phyloP scores from a whole-genome alignment of 1,140 invertebrate species.

The Andricus grossulariae region DNA sequence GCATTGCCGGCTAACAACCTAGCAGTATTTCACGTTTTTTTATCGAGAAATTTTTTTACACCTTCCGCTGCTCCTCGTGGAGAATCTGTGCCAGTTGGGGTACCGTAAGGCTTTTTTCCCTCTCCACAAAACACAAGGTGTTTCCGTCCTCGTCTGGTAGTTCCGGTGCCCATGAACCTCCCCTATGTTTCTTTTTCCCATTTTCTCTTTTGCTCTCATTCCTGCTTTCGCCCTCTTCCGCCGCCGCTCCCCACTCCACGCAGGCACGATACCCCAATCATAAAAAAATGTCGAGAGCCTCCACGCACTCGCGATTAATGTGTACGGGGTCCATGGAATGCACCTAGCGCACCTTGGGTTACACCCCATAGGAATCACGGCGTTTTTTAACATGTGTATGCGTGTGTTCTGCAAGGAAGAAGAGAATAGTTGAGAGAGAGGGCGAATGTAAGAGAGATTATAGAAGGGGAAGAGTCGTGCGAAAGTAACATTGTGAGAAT shows the following conservation, averaged over 20 bases:
- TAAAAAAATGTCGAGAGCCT: conserved; percentile 56
- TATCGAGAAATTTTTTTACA: conserved; percentile 53
- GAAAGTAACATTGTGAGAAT: conserved; percentile 72
- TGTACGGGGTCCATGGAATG: conserved; percentile 53
- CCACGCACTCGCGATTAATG: conserved; percentile 40
- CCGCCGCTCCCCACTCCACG: conserved; percentile 34
- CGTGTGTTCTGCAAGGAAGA: conserved; percentile 39
- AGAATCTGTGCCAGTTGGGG: conserved; percentile 73
- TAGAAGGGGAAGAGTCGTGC: conserved; percentile 60
- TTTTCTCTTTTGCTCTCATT: conserved; percentile 39
- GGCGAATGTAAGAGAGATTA: conserved; percentile 34
- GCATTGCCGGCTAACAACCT: conserved; percentile 43
- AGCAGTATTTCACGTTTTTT: conserved; percentile 59
- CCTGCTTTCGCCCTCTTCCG: conserved; percentile 40
- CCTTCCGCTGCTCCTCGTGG: conserved; percentile 48
- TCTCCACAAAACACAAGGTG: conserved; percentile 57
- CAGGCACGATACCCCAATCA: conserved; percentile 41
- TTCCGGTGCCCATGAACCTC: conserved; percentile 49
- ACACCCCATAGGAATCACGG: conserved; percentile 47
- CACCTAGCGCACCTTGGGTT: conserved; percentile 58
- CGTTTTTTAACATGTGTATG: conserved; percentile 49
- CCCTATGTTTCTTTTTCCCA: conserved; percentile 32
- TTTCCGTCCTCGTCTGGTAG: conserved; percentile 63
- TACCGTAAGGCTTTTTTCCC: conserved; percentile 70
- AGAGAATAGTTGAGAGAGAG: conserved; percentile 42